Percentiles rank a stretch among this genome's conserved stretches.
Evolutionary conservation across 2,888 invertebrate genomes (phyloP).

Genomic region (Napeogenes sylphis): DNA sequence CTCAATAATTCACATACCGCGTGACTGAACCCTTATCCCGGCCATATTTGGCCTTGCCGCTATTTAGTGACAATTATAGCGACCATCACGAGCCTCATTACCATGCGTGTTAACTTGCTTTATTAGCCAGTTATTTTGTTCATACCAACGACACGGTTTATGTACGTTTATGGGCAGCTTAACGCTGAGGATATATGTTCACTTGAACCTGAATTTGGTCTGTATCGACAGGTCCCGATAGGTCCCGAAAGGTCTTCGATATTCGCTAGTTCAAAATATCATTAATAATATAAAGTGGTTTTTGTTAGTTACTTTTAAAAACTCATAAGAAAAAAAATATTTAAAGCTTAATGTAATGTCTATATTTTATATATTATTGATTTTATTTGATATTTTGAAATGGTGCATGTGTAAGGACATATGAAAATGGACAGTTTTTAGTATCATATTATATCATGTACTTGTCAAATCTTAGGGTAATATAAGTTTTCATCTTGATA

Average conservation of each 20-base stretch:
- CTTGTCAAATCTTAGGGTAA: no score
- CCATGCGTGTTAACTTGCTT: constrained; percentile 42
- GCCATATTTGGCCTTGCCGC: constrained; percentile 37
- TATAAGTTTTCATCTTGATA: no score
- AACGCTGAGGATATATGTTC: not conserved
- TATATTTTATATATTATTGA: no score
- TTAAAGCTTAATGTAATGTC: no score
- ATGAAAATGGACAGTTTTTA: no score
- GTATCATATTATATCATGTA: no score
- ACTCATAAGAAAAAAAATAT: no score
- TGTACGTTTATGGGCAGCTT: constrained; percentile 22
- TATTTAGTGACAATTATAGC: constrained; percentile 59
- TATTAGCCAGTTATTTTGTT: constrained; percentile 37
- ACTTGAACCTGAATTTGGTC: not conserved
- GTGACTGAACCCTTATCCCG: constrained; percentile 28
- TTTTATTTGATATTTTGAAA: no score
- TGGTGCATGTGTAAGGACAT: no score
- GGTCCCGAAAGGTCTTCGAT: no score
- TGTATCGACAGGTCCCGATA: not conserved
- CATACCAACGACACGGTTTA: constrained; percentile 27
- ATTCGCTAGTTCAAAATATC: not conserved
- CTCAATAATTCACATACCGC: not conserved
- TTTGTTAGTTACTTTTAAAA: no score
- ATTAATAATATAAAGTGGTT: not conserved
- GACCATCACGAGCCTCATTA: constrained; percentile 52